phyloP scores from a whole-genome alignment of 2,888 invertebrate species.

The Drosophila borealis region DNA sequence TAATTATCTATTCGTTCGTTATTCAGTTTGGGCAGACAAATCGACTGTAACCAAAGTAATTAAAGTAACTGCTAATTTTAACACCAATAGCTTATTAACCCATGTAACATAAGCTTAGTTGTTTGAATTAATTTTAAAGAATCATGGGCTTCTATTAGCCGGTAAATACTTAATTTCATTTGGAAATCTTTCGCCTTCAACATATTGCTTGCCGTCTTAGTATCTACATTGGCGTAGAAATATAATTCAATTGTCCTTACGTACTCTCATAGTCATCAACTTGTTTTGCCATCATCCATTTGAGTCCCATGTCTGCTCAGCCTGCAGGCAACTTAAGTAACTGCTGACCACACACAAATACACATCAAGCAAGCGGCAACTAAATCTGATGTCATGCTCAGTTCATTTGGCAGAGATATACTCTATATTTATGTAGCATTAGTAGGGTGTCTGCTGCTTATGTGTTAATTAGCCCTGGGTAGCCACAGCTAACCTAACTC shows the following conservation, averaged over 20 bases:
- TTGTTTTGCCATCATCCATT: neutral
- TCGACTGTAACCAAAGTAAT: neutral
- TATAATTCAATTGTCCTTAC: neutral
- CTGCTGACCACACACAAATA: slow-evolving; percentile 48
- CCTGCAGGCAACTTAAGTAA: slow-evolving; percentile 10
- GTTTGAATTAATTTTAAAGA: neutral
- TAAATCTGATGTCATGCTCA: slow-evolving; percentile 18
- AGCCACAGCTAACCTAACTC: slow-evolving; percentile 52
- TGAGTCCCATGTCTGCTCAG: neutral
- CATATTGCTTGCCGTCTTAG: neutral
- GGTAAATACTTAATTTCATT: neutral
- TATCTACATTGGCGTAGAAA: neutral
- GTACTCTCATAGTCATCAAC: neutral
- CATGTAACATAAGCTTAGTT: too few species aligned
- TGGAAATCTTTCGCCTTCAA: neutral
- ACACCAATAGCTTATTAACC: neutral
- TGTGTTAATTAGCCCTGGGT: slow-evolving; percentile 72
- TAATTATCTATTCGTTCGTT: too few species aligned
- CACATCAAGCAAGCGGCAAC: slow-evolving; percentile 28
- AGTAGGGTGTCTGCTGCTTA: slow-evolving; percentile 57
- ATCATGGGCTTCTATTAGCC: neutral
- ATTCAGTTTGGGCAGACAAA: too few species aligned
- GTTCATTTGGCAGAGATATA: slow-evolving; percentile 41
- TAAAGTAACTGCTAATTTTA: neutral
- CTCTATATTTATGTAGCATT: neutral